These are phyloP conservation scores for Hemistola chrysoprasaria DNA, from an alignment of 2,888 invertebrate genomes.

Conservation along the genomic window DNA sequence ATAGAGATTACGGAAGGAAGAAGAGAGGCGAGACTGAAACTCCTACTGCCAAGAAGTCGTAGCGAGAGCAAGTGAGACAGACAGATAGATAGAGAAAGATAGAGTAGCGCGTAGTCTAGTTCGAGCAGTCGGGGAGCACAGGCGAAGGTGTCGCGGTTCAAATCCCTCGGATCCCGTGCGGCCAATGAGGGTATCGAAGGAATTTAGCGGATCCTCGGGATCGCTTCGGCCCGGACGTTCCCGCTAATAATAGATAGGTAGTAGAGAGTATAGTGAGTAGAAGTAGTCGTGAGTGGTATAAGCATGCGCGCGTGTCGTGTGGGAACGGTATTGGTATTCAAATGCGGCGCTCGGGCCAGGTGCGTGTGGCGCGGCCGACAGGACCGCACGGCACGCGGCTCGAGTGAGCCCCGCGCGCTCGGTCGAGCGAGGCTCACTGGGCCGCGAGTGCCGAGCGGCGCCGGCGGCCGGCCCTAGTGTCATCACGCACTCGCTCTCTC, in stretches of 20 bases:
- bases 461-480: slow-evolving; percentile 29
- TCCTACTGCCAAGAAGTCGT: slow-evolving; percentile 77
- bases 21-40: slow-evolving; percentile 74
- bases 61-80: slow-evolving; percentile 77
- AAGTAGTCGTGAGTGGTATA: slow-evolving; percentile 72
- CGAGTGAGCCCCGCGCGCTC: slow-evolving; percentile 8
- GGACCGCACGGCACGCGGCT: slow-evolving; percentile 20
- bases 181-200: slow-evolving; percentile 43
- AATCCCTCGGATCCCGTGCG: slow-evolving; percentile 64
- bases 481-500: slow-evolving; percentile 79
- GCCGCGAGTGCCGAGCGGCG: slow-evolving; percentile 12
- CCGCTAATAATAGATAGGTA: slow-evolving; percentile 75
- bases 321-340: slow-evolving; percentile 87
- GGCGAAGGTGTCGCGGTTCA: slow-evolving; percentile 67
- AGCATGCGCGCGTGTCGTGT: slow-evolving; percentile 82
- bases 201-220: slow-evolving; percentile 73
- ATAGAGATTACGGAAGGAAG: slow-evolving; percentile 77
- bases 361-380: slow-evolving; percentile 58
- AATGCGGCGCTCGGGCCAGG: slow-evolving; percentile 84
- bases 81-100: slow-evolving; percentile 75
- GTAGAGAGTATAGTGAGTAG: slow-evolving; percentile 77
- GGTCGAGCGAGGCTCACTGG: slow-evolving; percentile 7
- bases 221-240: slow-evolving; percentile 68
- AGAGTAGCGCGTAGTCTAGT: slow-evolving; percentile 77
- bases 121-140: slow-evolving; percentile 71